phyloP scores from a whole-genome alignment of 2,888 invertebrate species.

The Melieria omissa region DNA sequence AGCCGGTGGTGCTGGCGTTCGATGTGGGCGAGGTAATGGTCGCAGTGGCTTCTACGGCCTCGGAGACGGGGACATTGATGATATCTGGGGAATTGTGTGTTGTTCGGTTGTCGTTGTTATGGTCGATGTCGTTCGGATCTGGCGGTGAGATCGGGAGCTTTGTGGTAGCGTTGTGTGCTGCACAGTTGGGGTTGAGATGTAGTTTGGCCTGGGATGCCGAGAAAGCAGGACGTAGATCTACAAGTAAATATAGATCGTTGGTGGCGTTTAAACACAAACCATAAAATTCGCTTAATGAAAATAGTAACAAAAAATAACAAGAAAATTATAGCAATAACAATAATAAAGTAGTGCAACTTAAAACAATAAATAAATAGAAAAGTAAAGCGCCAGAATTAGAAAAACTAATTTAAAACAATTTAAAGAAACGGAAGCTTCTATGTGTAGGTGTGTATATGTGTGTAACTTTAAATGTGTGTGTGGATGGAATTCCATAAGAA shows the following conservation, averaged over 20 bases:
- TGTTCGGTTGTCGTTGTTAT: slow-evolving; percentile 37
- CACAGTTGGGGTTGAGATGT: slow-evolving; percentile 59
- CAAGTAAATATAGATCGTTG: slow-evolving; percentile 65
- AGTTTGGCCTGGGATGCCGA: slow-evolving; percentile 66
- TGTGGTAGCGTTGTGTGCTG: slow-evolving; percentile 36
- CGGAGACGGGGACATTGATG: slow-evolving; percentile 31
- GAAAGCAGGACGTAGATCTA: slow-evolving; percentile 69
- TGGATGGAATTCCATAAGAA: too few species aligned
- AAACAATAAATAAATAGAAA: slow-evolving; percentile 32
- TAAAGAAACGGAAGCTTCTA: slow-evolving; percentile 27
- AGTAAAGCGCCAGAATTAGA: background rate
- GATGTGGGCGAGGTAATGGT: slow-evolving; percentile 42
- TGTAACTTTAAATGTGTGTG: too few species aligned
- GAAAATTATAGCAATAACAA: slow-evolving; percentile 13
- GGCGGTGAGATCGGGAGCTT: slow-evolving; percentile 29
- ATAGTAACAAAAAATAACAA: slow-evolving; percentile 38
- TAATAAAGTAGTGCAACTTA: slow-evolving; percentile 12
- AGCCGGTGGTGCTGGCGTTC: slow-evolving; percentile 59
- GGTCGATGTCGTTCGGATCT: slow-evolving; percentile 24
- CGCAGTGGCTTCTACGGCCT: slow-evolving; percentile 46
- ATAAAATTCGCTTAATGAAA: slow-evolving; percentile 20
- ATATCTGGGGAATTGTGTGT: slow-evolving; percentile 24
- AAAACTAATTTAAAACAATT: slow-evolving; percentile 10
- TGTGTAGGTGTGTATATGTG: background rate
- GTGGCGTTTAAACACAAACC: slow-evolving; percentile 21